Evolutionary conservation across 2,888 invertebrate species (phyloP).

Genomic region (Pristionchus entomophagus): DNA sequence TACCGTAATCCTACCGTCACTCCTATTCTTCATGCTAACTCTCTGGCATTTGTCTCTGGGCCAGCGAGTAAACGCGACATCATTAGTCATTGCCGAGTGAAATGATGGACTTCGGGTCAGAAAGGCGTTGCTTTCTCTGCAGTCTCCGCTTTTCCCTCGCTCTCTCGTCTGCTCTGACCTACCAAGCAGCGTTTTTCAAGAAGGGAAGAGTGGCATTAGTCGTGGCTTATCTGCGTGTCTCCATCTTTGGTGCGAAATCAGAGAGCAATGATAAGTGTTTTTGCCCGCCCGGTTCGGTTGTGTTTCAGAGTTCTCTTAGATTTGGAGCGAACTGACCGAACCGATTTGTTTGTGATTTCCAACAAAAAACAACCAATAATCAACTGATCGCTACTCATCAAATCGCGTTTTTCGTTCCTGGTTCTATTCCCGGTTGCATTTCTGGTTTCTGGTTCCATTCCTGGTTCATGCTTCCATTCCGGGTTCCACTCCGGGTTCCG

Average conservation of each 20-base stretch:
- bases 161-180: not conserved
- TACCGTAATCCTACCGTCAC: not conserved
- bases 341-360: too few relatives aligned
- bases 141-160: not conserved
- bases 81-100: not conserved
- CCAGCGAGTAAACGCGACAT: not conserved
- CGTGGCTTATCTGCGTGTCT: not conserved
- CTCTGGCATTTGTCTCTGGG: not conserved
- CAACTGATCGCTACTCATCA: not conserved
- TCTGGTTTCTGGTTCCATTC: not conserved
- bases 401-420: not conserved
- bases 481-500: too few relatives aligned
- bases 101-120: not conserved
- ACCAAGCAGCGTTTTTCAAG: not conserved
- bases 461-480: too few relatives aligned
- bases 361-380: too few relatives aligned
- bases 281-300: not conserved
- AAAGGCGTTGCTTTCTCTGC: not conserved
- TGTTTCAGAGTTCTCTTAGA: not conserved
- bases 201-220: constrained; percentile 6
- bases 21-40: not conserved
- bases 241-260: not conserved
- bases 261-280: not conserved
- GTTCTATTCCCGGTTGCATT: not conserved
- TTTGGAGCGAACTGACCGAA: too few relatives aligned